A percentile compares a stretch with the other conserved stretches of the same genome.
Conservation (phyloP, 35 echinoderm and acorn worm genomes). For the Lytechinus pictus region DNA sequence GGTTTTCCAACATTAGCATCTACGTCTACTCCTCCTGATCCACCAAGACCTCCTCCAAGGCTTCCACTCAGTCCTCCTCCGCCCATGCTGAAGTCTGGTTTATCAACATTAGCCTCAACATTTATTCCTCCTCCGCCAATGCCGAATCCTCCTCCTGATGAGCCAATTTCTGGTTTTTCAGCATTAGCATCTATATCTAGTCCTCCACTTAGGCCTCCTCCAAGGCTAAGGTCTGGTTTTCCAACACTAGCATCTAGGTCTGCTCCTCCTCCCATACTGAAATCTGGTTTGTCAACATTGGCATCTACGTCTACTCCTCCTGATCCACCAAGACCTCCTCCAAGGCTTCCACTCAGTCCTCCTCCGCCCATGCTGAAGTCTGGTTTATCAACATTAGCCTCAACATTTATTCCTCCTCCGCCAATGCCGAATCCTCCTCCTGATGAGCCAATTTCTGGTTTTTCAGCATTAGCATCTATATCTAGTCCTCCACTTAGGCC, state of each 20-base stretch:
- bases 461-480: not conserved
- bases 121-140: slow-evolving; percentile 23
- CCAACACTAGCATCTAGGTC: slow-evolving; percentile 24
- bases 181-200: slow-evolving; percentile 21
- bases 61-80: slow-evolving; percentile 47
- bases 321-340: slow-evolving; percentile 14
- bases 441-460: not conserved
- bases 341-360: slow-evolving; percentile 33
- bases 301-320: slow-evolving; percentile 33
- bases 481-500: not conserved
- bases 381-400: slow-evolving; percentile 37
- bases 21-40: slow-evolving; percentile 30
- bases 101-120: slow-evolving; percentile 22
- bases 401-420: slow-evolving; percentile 24
- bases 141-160: not conserved
- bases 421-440: not conserved
- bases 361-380: not conserved
- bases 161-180: slow-evolving; percentile 53
- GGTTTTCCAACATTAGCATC: slow-evolving; percentile 30
- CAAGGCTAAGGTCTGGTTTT: not conserved
- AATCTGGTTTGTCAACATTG: not conserved
- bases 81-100: not conserved
- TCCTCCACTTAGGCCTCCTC: not conserved
- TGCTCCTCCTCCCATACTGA: not conserved
- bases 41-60: slow-evolving; percentile 16